Percentiles rank a stretch among this genome's conserved stretches.
These are phyloP conservation scores for Bombus confusus DNA, from an alignment of 1,140 invertebrate genomes.

Conservation along the genomic window DNA sequence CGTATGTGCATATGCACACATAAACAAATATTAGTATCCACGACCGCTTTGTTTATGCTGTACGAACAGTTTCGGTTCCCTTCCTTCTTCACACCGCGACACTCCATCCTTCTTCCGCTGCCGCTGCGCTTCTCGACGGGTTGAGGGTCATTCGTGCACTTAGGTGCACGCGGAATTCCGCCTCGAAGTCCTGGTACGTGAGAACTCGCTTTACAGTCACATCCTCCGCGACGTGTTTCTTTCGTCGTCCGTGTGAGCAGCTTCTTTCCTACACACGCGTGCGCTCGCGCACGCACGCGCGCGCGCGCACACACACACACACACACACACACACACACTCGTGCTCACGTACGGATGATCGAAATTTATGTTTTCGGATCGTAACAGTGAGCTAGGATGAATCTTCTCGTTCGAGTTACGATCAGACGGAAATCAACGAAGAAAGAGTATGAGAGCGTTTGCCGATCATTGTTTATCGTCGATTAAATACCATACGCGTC, in stretches of 20 bases:
- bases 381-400: background rate
- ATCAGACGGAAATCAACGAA: background rate
- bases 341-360: background rate
- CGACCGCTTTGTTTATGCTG: constrained; percentile 68
- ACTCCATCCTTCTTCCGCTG: constrained; percentile 51
- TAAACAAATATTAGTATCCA: constrained; percentile 32
- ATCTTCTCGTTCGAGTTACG: background rate
- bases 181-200: constrained; percentile 68
- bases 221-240: constrained; percentile 26
- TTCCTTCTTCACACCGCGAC: constrained; percentile 47
- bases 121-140: constrained; percentile 19
- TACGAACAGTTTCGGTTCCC: constrained; percentile 66
- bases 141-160: constrained; percentile 66
- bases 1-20: background rate
- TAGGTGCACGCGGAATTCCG: constrained; percentile 68
- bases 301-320: too few relatives aligned
- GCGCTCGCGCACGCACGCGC: background rate
- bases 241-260: background rate
- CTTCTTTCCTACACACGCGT: background rate
- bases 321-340: too few relatives aligned
- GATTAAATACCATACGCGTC: constrained; percentile 16
- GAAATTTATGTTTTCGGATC: background rate
- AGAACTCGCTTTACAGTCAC: constrained; percentile 59
- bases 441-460: background rate
- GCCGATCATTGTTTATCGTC: background rate